phyloP scores from a whole-genome alignment of 2,797 vertebrate species.

The Falco columbarius region DNA sequence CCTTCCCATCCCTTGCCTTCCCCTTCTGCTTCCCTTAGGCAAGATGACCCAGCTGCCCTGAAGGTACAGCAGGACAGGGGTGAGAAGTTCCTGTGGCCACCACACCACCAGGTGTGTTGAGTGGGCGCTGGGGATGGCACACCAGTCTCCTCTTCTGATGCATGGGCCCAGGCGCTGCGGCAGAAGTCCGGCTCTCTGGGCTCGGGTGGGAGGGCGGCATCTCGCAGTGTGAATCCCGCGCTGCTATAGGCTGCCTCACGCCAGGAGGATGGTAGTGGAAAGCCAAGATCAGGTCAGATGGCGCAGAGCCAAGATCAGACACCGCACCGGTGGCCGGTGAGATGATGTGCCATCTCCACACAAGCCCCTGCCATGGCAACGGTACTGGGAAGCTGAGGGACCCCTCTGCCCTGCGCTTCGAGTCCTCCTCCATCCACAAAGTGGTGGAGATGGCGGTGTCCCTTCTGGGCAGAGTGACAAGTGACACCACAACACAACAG shows the following conservation, averaged over 20 bases:
- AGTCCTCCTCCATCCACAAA: neutral
- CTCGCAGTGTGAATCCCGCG: neutral
- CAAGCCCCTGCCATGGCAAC: neutral
- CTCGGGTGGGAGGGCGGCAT: neutral
- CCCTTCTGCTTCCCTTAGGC: neutral
- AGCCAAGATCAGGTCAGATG: fast-evolving
- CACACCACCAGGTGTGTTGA: neutral
- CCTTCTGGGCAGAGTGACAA: neutral
- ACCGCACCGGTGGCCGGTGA: fast-evolving
- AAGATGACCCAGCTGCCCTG: neutral
- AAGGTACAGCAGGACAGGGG: neutral
- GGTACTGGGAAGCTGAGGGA: neutral
- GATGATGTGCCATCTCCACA: neutral
- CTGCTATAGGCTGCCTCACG: neutral
- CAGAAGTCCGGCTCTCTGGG: neutral
- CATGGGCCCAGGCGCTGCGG: neutral
- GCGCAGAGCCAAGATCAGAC: neutral
- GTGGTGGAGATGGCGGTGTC: no score
- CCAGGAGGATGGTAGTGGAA: neutral
- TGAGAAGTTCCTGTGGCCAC: neutral
- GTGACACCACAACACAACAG: neutral
- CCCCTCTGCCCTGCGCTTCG: neutral
- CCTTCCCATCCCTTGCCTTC: neutral
- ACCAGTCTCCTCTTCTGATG: neutral
- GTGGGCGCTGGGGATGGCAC: fast-evolving